These are phyloP conservation scores for Catocala fraxini DNA, from an alignment of 2,888 invertebrate species.

Conservation along the genomic window DNA sequence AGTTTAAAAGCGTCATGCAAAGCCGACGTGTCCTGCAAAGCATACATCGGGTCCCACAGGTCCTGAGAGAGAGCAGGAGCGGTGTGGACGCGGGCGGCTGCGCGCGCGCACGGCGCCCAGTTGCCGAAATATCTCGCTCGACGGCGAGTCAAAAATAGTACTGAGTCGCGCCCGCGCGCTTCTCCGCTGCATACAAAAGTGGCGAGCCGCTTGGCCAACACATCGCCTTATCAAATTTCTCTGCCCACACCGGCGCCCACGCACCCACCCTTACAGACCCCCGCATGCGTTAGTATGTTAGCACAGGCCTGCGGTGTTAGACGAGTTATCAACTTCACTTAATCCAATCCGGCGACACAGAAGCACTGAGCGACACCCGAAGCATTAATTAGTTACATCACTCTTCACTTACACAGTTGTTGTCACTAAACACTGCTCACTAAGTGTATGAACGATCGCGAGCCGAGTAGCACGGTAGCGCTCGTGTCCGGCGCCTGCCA, in stretches of 20 bases:
- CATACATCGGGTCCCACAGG: conserved; percentile 30
- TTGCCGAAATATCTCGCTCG: conserved; percentile 70
- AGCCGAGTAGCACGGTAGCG: conserved; percentile 53
- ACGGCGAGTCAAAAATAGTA: conserved; percentile 81
- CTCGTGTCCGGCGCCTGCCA: conserved; percentile 69
- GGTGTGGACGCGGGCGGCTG: conserved; percentile 35
- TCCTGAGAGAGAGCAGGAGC: conserved; percentile 25
- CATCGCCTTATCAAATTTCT: conserved; percentile 86
- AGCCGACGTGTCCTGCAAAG: conserved; percentile 41
- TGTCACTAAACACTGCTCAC: conserved; percentile 64
- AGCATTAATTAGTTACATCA: conserved; percentile 70
- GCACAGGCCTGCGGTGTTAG: conserved; percentile 69
- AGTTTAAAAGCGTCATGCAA: conserved; percentile 51
- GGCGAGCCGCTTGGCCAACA: conserved; percentile 67
- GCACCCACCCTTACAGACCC: conserved; percentile 59
- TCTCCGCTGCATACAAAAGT: conserved; percentile 83
- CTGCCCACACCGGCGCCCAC: conserved; percentile 78
- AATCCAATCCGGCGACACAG: conserved; percentile 63
- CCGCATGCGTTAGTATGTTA: conserved; percentile 84
- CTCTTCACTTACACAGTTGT: conserved; percentile 78
- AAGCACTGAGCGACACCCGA: conserved; percentile 72
- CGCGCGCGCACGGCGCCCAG: conserved; percentile 50
- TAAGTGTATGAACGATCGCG: conserved; percentile 55
- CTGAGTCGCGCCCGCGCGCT: conserved; percentile 59
- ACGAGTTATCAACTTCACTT: conserved; percentile 66